These are phyloP conservation scores for Drosophila sordidula DNA, from an alignment of 2,888 invertebrate genomes.

Conservation along the genomic window DNA sequence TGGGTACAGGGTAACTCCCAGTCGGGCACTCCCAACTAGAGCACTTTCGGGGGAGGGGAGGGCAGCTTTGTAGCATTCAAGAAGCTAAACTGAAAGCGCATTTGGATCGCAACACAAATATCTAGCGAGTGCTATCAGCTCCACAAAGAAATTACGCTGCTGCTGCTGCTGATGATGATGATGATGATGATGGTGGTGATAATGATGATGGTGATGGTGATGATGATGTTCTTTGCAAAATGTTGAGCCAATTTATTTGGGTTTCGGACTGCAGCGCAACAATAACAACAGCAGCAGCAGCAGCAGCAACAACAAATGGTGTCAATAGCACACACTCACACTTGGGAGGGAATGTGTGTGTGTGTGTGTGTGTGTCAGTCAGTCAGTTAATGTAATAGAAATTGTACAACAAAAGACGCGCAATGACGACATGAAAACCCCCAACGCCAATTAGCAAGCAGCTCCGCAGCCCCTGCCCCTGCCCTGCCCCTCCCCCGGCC, in stretches of 20 bases:
- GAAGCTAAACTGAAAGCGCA: constrained; percentile 4
- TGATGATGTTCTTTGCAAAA: constrained; percentile 56
- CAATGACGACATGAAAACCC: constrained; percentile 77
- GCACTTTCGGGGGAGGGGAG: background rate
- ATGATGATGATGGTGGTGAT: constrained; percentile 15
- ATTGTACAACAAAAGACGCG: constrained; percentile 75
- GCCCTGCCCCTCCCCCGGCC: background rate
- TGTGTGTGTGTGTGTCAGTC: constrained; percentile 30
- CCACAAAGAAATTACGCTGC: constrained; percentile 19
- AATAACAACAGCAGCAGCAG: constrained; percentile 31
- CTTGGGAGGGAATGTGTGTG: background rate
- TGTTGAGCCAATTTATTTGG: constrained; percentile 68
- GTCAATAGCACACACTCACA: constrained; percentile 68
- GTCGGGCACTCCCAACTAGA: no score
- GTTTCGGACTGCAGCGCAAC: constrained; percentile 32
- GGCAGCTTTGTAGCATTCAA: background rate
- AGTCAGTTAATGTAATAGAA: constrained; percentile 76
- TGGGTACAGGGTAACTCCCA: no score
- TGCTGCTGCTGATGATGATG: constrained; percentile 10
- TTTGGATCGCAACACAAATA: constrained; percentile 24
- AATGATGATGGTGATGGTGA: constrained; percentile 9
- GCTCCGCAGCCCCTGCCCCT: background rate
- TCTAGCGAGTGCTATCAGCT: constrained; percentile 11
- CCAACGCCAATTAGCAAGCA: constrained; percentile 73
- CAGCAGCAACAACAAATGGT: constrained; percentile 64